phyloP scores from a whole-genome alignment of 2,113 vertebrate species.

The Neopipo cinnamomea region DNA sequence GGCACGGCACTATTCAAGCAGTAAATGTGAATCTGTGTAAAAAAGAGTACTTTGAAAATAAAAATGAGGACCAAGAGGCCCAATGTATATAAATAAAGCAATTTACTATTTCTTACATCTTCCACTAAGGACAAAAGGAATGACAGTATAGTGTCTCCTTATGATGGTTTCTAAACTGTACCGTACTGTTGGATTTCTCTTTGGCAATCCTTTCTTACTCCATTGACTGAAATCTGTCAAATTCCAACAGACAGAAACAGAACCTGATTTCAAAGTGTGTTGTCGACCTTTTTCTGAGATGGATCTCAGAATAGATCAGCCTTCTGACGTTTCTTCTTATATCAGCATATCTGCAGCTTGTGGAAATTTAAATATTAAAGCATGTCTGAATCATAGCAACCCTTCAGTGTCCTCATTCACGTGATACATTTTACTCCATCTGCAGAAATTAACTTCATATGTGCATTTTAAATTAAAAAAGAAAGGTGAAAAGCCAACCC shows the following conservation, averaged over 20 bases:
- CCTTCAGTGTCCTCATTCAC: neutral
- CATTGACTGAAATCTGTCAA: conserved; percentile 1
- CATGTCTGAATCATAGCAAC: conserved; percentile 20
- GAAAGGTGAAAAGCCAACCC: neutral
- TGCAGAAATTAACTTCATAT: neutral
- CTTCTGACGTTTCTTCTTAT: conserved; percentile 39
- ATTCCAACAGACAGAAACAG: neutral
- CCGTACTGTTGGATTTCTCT: neutral
- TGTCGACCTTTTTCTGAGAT: neutral
- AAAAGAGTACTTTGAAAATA: neutral
- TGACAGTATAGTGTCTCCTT: neutral
- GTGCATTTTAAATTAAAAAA: neutral
- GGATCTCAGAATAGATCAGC: neutral
- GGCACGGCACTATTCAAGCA: neutral
- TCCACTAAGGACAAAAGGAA: neutral
- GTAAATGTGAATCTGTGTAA: neutral
- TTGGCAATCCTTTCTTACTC: neutral
- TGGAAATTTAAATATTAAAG: conserved; percentile 40
- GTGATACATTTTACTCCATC: neutral
- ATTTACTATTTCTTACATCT: neutral
- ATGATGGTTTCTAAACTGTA: neutral
- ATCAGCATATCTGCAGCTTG: conserved; percentile 13
- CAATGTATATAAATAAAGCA: neutral
- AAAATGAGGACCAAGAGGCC: neutral
- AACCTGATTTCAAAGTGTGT: neutral